Evolutionary conservation across 2,113 vertebrate species (phyloP), one percentile per base, ranked within the genome.

Genomic region (Ginglymostoma cirratum): DNA sequence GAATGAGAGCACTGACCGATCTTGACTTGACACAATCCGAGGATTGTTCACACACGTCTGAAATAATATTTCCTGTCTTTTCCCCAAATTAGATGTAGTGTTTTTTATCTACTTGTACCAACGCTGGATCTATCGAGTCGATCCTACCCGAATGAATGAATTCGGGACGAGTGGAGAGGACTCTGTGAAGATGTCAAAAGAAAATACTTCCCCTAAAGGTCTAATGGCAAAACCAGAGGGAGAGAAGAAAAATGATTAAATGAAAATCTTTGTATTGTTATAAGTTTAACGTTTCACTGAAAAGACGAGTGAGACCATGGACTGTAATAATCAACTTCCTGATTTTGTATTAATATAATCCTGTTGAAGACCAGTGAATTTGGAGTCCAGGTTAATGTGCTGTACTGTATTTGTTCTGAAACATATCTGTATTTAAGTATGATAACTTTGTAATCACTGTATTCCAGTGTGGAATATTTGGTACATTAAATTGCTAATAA

Each of bases 21-120:
- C 55, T 83, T 38, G 78, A 17, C 38, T 83, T 83, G 38, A 38
- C 17, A 48, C 0, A 5, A 38, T 42, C 23, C 0, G 34, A 19
- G n/a, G 38, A 4, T n/a, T 14, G 34, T 45, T 45, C 2, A 3
- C 24, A 24, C 8, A 0, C 7, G 85, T 87, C 27, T 0, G 30
- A 66, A 19, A 23, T 92, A 38, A 66, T 1, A 52, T 55, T 66
- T 96, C 0, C 0, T 0, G 83, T 23, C 23, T 52, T 65, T 38
- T 42, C 3, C 7, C 0, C 3, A 42, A 8, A 0, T 3, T 97
- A 99, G 99, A 99, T 42, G 98, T 99, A 27, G 98, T 99, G 19
- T 99, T 99, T 97, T 99, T 99, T 97, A 98, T 99, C 96, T 99
- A 99, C 97, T 98, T 99, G 97, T 99, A 99, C 96, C 99, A 99